These are phyloP conservation scores for Passerculus sandwichensis DNA, from an alignment of 2,797 vertebrate genomes.

Conservation along the genomic window DNA sequence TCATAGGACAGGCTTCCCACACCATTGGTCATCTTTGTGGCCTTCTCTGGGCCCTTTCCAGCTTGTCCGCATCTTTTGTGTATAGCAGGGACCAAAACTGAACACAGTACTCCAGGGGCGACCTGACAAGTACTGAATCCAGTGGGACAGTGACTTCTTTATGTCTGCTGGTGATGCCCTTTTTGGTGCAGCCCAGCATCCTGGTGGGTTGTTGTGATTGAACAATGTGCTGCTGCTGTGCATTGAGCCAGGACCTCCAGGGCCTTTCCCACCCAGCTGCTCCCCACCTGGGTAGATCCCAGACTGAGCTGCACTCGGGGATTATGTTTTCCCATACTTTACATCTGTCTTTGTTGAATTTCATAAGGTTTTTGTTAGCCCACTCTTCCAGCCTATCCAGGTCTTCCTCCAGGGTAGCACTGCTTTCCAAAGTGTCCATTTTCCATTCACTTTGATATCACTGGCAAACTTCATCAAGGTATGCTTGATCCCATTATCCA, in stretches of 20 bases:
- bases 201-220: background rate
- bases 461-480: background rate
- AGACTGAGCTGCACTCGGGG: background rate
- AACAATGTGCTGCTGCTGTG: background rate
- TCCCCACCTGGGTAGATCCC: background rate
- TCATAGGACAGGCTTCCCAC: background rate
- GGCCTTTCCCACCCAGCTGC: background rate
- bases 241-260: background rate
- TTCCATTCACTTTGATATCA: background rate
- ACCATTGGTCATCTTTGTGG: background rate
- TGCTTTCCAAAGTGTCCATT: background rate
- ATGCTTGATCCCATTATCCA: background rate
- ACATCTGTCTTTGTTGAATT: background rate
- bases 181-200: background rate
- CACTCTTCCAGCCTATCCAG: background rate
- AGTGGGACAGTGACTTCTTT: background rate
- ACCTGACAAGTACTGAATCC: background rate
- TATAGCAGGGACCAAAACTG: background rate
- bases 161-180: background rate
- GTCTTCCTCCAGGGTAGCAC: background rate
- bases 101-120: background rate
- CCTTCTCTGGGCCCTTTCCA: background rate
- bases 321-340: background rate
- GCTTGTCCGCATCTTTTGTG: background rate
- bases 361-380: background rate